Evolutionary conservation across 2,797 vertebrate genomes (phyloP), one percentile per base, ranked within the genome.

Genomic region (Pitangus sulphuratus): DNA sequence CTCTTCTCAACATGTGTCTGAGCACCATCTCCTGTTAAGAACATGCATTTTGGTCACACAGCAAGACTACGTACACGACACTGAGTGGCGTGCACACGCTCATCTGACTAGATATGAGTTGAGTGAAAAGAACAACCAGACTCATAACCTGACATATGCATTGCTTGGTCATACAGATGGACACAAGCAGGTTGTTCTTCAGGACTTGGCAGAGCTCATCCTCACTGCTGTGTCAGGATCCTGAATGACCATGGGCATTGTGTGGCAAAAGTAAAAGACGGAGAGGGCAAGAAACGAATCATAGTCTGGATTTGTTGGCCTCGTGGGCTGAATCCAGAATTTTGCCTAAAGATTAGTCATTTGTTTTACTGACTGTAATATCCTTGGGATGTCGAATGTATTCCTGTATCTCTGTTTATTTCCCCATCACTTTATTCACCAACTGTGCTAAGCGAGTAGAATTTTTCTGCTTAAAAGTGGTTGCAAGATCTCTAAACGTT

Each of bases 41-140:
- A n/a, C 2, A 12, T 53, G 44, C 16, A 7, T 70, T 91, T 60
- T 72, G 25, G 33, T 58, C 51, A 62, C 12, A 12, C 13, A 64
- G 35, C 15, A 25, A 15, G 68, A 69, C 12, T 19, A 18, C 7
- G 0, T 13, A 6, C 0, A 4, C n/a, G 9, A 30, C 76, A 58
- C 35, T 16, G n/a, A 81, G 81, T 35, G 51, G 72, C 1, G 7
- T 6, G 2, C 18, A 40, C 0, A 0, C 3, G 21, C 22, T 84
- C 30, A 6, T 31, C 50, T 74, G 37, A 15, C 30, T 40, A 54
- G 20, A 7, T 35, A 11, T 0, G 1, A 39, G 42, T 30, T 33
- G 12, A 4, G 12, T 61, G 79, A 47, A 72, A 82, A 87, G 33
- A 70, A 12, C 54, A 72, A 3, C 12, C 17, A 18, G 22, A 15